A percentile compares a stretch with the other conserved stretches of the same genome.
phyloP scores from a whole-genome alignment of 2,113 vertebrate genomes.

The Pagrus major region DNA sequence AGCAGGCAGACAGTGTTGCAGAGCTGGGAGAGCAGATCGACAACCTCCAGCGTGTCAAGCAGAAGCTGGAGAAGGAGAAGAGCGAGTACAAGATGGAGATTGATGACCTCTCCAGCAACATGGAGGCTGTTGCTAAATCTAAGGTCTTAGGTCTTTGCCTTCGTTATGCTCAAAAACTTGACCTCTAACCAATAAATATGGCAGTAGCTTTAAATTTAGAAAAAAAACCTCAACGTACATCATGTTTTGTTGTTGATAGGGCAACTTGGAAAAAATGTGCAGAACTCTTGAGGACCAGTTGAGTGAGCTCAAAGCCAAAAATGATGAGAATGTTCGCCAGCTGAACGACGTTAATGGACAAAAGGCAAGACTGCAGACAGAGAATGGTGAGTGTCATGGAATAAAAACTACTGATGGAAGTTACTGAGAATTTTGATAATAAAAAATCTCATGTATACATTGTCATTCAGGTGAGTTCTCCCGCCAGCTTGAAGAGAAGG shows the following conservation, averaged over 20 bases:
- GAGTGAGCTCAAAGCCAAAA: constrained; percentile 85
- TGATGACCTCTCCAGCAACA: constrained; percentile 71
- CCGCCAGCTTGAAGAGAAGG: constrained; percentile 86
- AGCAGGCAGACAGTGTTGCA: constrained; percentile 77
- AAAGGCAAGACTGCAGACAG: constrained; percentile 62
- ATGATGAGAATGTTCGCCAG: constrained; percentile 63
- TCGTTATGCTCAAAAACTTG: background rate
- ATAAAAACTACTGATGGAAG: no score
- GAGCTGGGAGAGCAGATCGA: constrained; percentile 78
- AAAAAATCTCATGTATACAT: no score
- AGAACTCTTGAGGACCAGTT: constrained; percentile 90
- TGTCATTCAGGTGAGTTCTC: constrained; percentile 81
- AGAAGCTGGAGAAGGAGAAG: constrained; percentile 72
- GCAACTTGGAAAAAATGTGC: constrained; percentile 90
- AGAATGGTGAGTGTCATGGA: constrained; percentile 44
- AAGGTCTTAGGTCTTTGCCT: constrained; percentile 72
- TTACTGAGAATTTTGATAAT: no score
- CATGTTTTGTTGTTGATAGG: constrained; percentile 67
- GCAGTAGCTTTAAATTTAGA: no score
- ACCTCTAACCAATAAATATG: no score
- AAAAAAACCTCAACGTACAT: background rate
- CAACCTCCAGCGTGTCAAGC: constrained; percentile 74
- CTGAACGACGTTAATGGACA: constrained; percentile 50
- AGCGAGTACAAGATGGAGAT: constrained; percentile 61
- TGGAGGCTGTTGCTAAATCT: constrained; percentile 79